Base-by-base conservation (phyloP, 2,888 invertebrate genomes). In the Plagodis dolabraria region DNA sequence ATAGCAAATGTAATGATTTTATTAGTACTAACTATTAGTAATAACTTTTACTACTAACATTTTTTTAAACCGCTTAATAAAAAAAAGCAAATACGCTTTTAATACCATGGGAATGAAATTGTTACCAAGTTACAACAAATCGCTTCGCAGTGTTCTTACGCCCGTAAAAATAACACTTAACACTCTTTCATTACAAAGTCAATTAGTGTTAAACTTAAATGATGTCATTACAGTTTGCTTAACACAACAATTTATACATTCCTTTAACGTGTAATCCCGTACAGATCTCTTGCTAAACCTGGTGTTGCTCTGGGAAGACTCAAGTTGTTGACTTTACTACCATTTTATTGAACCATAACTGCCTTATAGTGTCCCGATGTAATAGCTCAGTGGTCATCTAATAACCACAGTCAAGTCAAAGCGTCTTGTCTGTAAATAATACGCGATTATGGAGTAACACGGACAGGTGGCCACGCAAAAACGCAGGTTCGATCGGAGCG, bases 401-500 rank as follows among this genome's bases (percentile, higher is more conserved):
- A 57, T 47, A 43, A 11, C 11, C n/a, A 10, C 47, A 5, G 48
- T 33, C 33, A n/a, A 40, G 12, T 54, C 62, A 58, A 65, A 64
- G 64, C 57, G 60, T 62, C 61, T 63, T 67, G 67, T 70, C 70
- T 81, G 85, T 83, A 84, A 86, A 88, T 85, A 86, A 86, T 83
- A 75, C 74, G 72, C 82, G 80, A 84, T 83, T 83, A 80, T 78
- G 77, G 79, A 75, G 82, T 82, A 78, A 77, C 76, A 64, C 61
- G 70, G 80, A 79, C 84, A 82, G 86, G 83, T 84, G 84, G 75
- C 65, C 60, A 67, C 59, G 68, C 80, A 83, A 83, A 83, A 83
- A 80, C 76, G 68, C 63, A 65, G 76, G 76, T 75, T 78, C 79
- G 78, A 79, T 79, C 75, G 75, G 71, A 75, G 65, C 76, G 73